phyloP scores from a whole-genome alignment of 1,140 invertebrate species.

The Phortica variegata region DNA sequence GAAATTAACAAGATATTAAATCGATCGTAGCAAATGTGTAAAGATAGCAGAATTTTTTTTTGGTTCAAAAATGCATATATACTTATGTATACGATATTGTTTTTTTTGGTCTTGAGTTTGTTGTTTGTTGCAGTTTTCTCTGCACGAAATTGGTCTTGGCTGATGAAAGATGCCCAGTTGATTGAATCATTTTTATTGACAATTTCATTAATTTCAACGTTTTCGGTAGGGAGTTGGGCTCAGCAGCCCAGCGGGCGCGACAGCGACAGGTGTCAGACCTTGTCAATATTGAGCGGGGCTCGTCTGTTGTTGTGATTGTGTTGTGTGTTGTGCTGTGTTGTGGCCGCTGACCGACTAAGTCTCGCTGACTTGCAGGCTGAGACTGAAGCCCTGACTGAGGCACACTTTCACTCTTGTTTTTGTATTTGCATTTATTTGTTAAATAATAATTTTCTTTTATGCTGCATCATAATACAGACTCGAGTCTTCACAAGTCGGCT shows the following conservation, averaged over 20 bases:
- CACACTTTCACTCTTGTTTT: constrained; percentile 33
- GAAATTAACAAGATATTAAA: too few relatives aligned
- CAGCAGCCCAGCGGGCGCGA: constrained; percentile 7
- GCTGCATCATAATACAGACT: neutral
- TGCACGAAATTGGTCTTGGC: too few relatives aligned
- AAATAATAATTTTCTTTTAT: constrained; percentile 41
- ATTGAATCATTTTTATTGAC: constrained; percentile 54
- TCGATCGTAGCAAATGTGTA: too few relatives aligned
- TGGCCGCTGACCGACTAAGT: neutral
- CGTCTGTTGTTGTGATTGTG: constrained; percentile 21
- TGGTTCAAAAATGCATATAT: too few relatives aligned
- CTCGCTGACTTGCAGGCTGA: neutral
- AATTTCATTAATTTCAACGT: constrained; percentile 24
- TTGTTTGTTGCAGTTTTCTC: constrained; percentile 22
- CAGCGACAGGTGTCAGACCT: constrained; percentile 20
- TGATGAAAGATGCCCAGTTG: constrained; percentile 44
- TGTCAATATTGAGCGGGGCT: constrained; percentile 43
- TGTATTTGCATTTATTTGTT: constrained; percentile 34
- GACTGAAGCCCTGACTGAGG: constrained; percentile 25
- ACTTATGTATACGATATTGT: constrained; percentile 13
- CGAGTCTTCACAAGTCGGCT: constrained; percentile 1
- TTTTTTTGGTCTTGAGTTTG: constrained; percentile 15
- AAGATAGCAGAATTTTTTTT: too few relatives aligned
- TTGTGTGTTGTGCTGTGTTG: too few relatives aligned
- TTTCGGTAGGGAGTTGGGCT: constrained; percentile 14